These are phyloP conservation scores for Delphinus delphis DNA, from an alignment of 2,113 vertebrate species.

Conservation along the genomic window DNA sequence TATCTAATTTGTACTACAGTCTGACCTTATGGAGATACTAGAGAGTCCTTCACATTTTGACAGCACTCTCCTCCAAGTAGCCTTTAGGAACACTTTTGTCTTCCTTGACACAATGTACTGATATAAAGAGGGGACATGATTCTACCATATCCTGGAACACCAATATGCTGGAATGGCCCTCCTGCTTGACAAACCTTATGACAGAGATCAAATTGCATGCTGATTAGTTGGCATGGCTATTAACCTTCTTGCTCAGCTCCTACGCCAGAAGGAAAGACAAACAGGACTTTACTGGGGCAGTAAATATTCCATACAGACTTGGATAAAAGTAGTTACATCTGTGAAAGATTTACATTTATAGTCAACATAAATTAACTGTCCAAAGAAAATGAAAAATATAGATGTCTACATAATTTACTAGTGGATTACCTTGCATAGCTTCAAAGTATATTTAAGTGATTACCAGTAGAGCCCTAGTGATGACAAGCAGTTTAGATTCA, in stretches of 20 bases:
- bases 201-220: background rate
- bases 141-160: background rate
- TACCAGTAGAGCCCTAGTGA: background rate
- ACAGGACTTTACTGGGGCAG: background rate
- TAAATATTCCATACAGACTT: conserved; percentile 25
- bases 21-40: background rate
- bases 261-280: conserved; percentile 40
- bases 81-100: conserved; percentile 24
- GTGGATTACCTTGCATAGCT: conserved; percentile 19
- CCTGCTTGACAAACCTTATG: background rate
- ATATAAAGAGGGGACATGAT: background rate
- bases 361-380: conserved; percentile 66
- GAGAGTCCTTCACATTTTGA: conserved; percentile 14
- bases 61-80: background rate
- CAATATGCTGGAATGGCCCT: background rate
- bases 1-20: background rate
- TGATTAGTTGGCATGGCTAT: background rate
- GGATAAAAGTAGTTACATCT: conserved; percentile 56
- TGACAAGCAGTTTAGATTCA: background rate
- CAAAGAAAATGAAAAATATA: conserved; percentile 52
- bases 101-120: conserved; percentile 34
- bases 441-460: background rate
- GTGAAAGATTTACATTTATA: conserved; percentile 50
- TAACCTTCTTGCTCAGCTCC: background rate
- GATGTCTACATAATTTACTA: conserved; percentile 61